Evolutionary conservation across 2,888 invertebrate genomes (phyloP), one percentile per base, ranked within the genome.

Genomic region (Scrobipalpa costella): DNA sequence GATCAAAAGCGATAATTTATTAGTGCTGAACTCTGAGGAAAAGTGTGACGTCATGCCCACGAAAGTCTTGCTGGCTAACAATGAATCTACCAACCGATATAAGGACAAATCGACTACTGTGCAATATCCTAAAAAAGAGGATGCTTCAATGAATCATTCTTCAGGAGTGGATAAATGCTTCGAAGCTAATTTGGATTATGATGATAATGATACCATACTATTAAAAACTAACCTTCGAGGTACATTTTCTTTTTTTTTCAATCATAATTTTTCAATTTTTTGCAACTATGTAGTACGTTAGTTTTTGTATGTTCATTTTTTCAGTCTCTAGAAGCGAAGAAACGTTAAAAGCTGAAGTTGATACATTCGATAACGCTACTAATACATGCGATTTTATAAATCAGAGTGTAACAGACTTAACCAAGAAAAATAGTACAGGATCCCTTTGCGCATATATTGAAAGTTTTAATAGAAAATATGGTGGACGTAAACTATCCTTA

Each of bases 1-100:
- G 69, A 77, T 80, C 19, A 68, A 79, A 58, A 88, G 89, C 68
- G 88, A 89, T 64, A 83, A 82, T 19, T 69, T 73, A 15, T 70
- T 85, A 58, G 8, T 55, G 15, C 15, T 34, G 55, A 33, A 27
- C 7, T 17, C 27, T 27, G 15, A 65, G n/a, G 62, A 75, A 57
- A 65, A 66, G 49, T 69, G 55, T 17, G 52, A 62, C 19, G 17
- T 60, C 19, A 17, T 64, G n/a, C 21, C 59, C 8, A 55, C 44
- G n/a, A 62, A 58, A 19, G 27, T 7, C 8, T 11, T 60, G 47
- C 15, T 60, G 49, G 27, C 21, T 52, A 61, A 15, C 15, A 8
- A 13, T 21, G 49, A 19, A 27, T 40, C 55, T 7, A 27, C 52
- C 7, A 17, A 52, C n/a, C 52, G 7, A 27, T 15, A 7, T n/a